These are phyloP conservation scores for Epinephelus lanceolatus DNA, from an alignment of 2,113 vertebrate genomes.

Conservation along the genomic window DNA sequence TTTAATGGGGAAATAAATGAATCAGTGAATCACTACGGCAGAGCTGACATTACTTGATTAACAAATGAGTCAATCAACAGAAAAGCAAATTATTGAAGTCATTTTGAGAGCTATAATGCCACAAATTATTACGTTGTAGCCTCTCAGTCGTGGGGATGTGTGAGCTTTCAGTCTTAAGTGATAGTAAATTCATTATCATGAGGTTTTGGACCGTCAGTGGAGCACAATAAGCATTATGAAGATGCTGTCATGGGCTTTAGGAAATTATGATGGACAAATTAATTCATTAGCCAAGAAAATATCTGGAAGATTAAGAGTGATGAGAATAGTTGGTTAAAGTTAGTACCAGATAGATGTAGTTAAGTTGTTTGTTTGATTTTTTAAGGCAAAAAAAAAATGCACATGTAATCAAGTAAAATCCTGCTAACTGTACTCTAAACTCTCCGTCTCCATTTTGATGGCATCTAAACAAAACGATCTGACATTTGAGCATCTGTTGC, in stretches of 20 bases:
- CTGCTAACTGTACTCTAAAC: not conserved
- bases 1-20: not conserved
- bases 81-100: too few relatives aligned
- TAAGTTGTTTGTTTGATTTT: not conserved
- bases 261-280: not conserved
- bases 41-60: not conserved
- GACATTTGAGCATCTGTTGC: constrained; percentile 35
- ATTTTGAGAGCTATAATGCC: not conserved
- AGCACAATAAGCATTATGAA: not conserved
- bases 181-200: not conserved
- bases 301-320: not conserved
- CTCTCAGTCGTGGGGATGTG: not conserved
- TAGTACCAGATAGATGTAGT: too few relatives aligned
- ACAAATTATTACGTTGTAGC: not conserved
- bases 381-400: not conserved
- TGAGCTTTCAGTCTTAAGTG: not conserved
- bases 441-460: not conserved
- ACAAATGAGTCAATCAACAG: too few relatives aligned
- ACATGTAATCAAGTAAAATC: not conserved
- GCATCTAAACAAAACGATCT: constrained; percentile 45
- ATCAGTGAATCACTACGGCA: not conserved
- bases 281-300: not conserved
- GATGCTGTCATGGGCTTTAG: not conserved
- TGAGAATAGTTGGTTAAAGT: not conserved
- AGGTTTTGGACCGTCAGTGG: not conserved